Conservation (phyloP, 2,797 vertebrate genomes). For the Enteromius thamalakanensis region DNA sequence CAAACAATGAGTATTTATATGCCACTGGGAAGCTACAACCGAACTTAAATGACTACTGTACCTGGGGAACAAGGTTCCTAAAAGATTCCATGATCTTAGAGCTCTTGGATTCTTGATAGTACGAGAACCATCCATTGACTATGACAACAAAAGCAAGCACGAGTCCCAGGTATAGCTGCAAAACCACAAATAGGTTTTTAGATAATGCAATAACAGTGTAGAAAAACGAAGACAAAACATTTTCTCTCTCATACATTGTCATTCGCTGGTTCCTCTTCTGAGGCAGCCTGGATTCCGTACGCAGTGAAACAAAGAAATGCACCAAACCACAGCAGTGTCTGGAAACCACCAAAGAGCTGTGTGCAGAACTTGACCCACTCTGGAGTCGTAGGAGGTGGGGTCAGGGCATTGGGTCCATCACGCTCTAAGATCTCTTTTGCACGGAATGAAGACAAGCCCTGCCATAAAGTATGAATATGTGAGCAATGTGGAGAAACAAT, state of each 20-base stretch:
- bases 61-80: slow-evolving; percentile 91
- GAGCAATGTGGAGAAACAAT: not conserved
- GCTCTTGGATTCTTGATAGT: slow-evolving; percentile 92
- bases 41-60: slow-evolving; percentile 52
- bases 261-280: slow-evolving; percentile 81
- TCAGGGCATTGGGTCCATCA: slow-evolving; percentile 92
- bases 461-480: not conserved
- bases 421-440: slow-evolving; percentile 89
- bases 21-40: not conserved
- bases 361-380: slow-evolving; percentile 97
- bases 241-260: slow-evolving; percentile 81
- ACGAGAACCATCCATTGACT: slow-evolving; percentile 90
- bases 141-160: slow-evolving; percentile 87
- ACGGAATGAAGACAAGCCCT: slow-evolving; percentile 86
- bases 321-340: slow-evolving; percentile 94
- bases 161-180: slow-evolving; percentile 86
- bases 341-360: slow-evolving; percentile 96
- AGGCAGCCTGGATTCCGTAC: slow-evolving; percentile 82
- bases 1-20: not conserved
- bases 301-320: slow-evolving; percentile 92
- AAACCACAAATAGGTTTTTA: not conserved
- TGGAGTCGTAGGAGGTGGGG: slow-evolving; percentile 92
- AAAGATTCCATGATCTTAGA: slow-evolving; percentile 93
- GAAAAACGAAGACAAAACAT: not conserved
- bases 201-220: not conserved